Conservation (phyloP, 1,140 invertebrate genomes). For the Vanessa atalanta region DNA sequence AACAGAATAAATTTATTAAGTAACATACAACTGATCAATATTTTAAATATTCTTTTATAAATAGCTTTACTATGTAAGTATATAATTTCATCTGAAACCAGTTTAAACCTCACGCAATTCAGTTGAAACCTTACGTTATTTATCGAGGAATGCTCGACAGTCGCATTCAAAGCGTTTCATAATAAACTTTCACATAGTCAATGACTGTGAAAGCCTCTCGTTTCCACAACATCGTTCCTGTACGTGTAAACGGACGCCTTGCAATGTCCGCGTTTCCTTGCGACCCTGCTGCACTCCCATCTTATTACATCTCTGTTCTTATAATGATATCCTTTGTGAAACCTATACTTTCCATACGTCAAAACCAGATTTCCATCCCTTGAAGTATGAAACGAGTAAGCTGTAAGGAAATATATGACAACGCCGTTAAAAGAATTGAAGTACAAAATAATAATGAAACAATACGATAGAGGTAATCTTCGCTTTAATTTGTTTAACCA, state of each 20-base stretch:
- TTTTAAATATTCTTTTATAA: too few relatives aligned
- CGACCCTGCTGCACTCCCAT: not conserved
- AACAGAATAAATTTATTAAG: too few relatives aligned
- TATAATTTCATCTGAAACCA: too few relatives aligned
- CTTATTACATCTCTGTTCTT: not conserved
- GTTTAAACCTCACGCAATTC: too few relatives aligned
- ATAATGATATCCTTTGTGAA: not conserved
- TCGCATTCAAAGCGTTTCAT: too few relatives aligned
- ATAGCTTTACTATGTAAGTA: too few relatives aligned
- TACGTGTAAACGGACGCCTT: not conserved
- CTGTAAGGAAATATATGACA: not conserved
- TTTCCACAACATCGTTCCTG: not conserved
- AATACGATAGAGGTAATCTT: too few relatives aligned
- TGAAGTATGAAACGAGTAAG: not conserved
- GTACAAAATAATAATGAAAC: too few relatives aligned
- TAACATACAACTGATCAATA: too few relatives aligned
- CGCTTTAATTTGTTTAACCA: too few relatives aligned
- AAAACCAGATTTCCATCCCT: not conserved
- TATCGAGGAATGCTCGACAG: too few relatives aligned
- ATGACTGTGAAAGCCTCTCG: not conserved
- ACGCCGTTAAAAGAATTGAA: not conserved
- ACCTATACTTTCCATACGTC: slow-evolving; percentile 1
- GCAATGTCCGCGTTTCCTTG: not conserved
- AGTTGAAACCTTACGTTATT: too few relatives aligned
- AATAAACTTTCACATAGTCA: not conserved